These are phyloP conservation scores for Hylyphantes graminicola DNA, from an alignment of 1,140 invertebrate species.

Conservation along the genomic window DNA sequence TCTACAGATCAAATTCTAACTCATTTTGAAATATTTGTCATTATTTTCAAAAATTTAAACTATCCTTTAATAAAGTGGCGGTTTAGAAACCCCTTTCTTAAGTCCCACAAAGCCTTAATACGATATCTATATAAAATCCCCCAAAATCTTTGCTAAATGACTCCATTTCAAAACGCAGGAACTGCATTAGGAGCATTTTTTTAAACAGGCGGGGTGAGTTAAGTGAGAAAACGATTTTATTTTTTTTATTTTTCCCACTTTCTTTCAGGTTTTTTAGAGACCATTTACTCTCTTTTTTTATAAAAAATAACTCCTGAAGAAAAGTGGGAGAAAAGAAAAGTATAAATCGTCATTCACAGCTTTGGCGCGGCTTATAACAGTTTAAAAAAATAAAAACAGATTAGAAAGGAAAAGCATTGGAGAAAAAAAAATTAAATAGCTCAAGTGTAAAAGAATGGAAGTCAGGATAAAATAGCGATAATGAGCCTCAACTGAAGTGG, in stretches of 20 bases:
- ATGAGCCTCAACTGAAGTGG: constrained; percentile 44
- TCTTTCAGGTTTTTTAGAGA: constrained; percentile 29
- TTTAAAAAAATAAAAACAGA: constrained; percentile 32
- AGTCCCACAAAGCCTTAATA: too few species aligned
- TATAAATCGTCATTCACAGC: constrained; percentile 24
- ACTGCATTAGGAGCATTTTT: constrained; percentile 39
- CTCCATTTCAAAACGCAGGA: constrained; percentile 27
- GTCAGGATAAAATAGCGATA: constrained; percentile 12
- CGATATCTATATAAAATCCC: too few species aligned
- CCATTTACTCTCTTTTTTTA: constrained; percentile 34
- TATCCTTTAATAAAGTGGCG: too few species aligned
- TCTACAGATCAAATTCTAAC: too few species aligned
- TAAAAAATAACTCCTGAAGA: constrained; percentile 49
- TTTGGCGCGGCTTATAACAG: constrained; percentile 32
- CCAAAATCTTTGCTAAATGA: not conserved
- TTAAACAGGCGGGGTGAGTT: constrained; percentile 1
- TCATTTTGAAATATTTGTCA: too few species aligned
- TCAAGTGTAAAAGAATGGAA: constrained; percentile 30
- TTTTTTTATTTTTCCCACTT: not conserved
- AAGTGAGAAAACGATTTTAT: constrained; percentile 38
- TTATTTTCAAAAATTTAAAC: too few species aligned
- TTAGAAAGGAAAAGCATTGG: not conserved
- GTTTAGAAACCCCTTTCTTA: too few species aligned
- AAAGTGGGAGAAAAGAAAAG: constrained; percentile 4
- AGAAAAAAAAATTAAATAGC: not conserved